Percentiles rank a stretch among this genome's conserved stretches.
phyloP scores from a whole-genome alignment of 2,113 vertebrate species.

The Eurypyga helias region DNA sequence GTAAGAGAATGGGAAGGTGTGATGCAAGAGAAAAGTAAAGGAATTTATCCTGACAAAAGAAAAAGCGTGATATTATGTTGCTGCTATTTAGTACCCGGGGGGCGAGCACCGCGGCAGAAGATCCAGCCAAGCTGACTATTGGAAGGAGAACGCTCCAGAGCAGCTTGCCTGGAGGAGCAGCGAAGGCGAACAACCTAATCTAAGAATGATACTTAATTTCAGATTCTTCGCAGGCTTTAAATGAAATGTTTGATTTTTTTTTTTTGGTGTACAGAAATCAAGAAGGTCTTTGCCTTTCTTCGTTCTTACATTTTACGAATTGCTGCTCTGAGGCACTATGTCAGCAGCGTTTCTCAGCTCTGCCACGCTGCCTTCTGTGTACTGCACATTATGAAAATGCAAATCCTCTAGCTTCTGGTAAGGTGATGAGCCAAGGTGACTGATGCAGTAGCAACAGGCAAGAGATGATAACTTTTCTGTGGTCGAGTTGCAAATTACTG shows the following conservation, averaged over 20 bases:
- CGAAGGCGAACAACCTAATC: neutral
- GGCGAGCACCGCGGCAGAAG: neutral
- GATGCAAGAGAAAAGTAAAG: neutral
- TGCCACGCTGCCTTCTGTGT: neutral
- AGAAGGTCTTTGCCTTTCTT: neutral
- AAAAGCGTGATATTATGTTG: neutral
- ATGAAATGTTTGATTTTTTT: neutral
- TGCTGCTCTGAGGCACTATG: too few species aligned
- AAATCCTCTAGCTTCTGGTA: neutral
- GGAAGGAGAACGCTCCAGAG: neutral
- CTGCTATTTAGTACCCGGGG: neutral
- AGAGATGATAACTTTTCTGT: neutral
- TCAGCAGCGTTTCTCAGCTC: neutral
- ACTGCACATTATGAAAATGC: neutral
- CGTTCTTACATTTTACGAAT: neutral
- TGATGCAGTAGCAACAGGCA: neutral
- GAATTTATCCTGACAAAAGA: neutral
- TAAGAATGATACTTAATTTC: neutral
- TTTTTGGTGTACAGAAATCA: neutral
- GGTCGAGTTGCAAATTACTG: neutral
- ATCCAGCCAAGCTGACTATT: neutral
- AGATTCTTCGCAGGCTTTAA: neutral
- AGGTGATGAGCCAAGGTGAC: neutral
- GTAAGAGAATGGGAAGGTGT: neutral
- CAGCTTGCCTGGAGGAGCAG: neutral